Conservation (phyloP, 2,113 vertebrate species). For the Lasiurus cinereus region DNA sequence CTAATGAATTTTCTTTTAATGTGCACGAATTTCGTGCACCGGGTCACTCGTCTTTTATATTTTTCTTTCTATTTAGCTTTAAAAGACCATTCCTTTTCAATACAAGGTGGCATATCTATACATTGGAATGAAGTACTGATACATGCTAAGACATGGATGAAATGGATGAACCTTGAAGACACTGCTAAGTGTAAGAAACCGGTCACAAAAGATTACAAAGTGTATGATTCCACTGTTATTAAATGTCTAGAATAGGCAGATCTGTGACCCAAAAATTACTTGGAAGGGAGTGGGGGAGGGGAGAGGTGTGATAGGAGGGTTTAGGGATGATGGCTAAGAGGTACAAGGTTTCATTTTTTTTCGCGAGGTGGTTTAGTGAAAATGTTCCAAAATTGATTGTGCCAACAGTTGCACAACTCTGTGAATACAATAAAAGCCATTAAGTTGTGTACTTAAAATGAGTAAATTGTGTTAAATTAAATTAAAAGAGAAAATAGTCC, state of each 20-base stretch:
- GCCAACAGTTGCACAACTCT: not conserved
- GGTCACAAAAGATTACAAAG: not conserved
- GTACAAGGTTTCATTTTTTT: not conserved
- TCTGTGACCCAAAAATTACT: not conserved
- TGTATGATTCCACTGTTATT: not conserved
- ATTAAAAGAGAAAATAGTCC: not conserved
- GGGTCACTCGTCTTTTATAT: not conserved
- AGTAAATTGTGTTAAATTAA: not conserved
- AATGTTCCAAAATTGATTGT: not conserved
- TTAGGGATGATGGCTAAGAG: not conserved
- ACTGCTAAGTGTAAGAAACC: not conserved
- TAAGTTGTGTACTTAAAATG: not conserved
- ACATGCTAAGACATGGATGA: fast-evolving
- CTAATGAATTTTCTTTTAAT: too few relatives aligned
- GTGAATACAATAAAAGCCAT: not conserved
- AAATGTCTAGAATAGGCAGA: not conserved
- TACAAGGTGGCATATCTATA: not conserved
- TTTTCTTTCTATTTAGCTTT: not conserved
- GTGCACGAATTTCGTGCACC: too few relatives aligned
- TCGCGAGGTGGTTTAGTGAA: not conserved
- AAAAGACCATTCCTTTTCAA: slow-evolving; percentile 20
- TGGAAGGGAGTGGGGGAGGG: not conserved
- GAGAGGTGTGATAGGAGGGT: not conserved
- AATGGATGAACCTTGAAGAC: not conserved
- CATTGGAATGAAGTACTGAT: not conserved